Base-by-base conservation (phyloP, 2,113 vertebrate genomes). In the Paralichthys olivaceus region DNA sequence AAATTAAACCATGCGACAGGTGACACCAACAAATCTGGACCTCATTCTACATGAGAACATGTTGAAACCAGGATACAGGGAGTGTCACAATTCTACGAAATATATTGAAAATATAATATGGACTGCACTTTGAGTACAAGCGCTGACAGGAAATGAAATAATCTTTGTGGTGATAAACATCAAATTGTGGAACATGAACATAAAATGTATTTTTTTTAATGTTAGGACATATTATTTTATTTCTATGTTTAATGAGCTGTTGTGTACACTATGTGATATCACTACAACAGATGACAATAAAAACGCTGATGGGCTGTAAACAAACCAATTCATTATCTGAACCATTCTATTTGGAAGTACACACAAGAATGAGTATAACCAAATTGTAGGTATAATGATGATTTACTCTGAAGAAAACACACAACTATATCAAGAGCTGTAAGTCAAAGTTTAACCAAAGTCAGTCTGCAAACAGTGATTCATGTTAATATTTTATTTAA, bases 1-100 rank as follows among this genome's bases (percentile, higher is more conserved):
- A 75, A 51, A 43, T 11, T n/a, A 63, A 51, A 74, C n/a, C 6
- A 26, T 26, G 19, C n/a, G n/a, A n/a, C 37, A 63, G 14, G 14
- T 61, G 23, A 58, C 40, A 65, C 7, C 25, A 29, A 20, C 26
- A 54, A 40, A 64, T 34, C 15, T 49, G 37, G 37, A 40, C 37
- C 5, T 40, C 37, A 9, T 40, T n/a, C n/a, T n/a, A n/a, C n/a
- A n/a, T n/a, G n/a, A n/a, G n/a, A n/a, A n/a, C n/a, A n/a, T n/a
- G n/a, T n/a, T n/a, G n/a, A n/a, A n/a, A n/a, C n/a, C n/a, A n/a
- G n/a, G n/a, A n/a, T n/a, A n/a, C n/a, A n/a, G n/a, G n/a, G n/a
- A n/a, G n/a, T n/a, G n/a, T n/a, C n/a, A n/a, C n/a, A n/a, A n/a
- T n/a, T n/a, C n/a, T n/a, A n/a, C n/a, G n/a, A n/a, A n/a, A n/a